Base-by-base conservation (phyloP, 2,113 vertebrate species). In the Scartelaos histophorus region DNA sequence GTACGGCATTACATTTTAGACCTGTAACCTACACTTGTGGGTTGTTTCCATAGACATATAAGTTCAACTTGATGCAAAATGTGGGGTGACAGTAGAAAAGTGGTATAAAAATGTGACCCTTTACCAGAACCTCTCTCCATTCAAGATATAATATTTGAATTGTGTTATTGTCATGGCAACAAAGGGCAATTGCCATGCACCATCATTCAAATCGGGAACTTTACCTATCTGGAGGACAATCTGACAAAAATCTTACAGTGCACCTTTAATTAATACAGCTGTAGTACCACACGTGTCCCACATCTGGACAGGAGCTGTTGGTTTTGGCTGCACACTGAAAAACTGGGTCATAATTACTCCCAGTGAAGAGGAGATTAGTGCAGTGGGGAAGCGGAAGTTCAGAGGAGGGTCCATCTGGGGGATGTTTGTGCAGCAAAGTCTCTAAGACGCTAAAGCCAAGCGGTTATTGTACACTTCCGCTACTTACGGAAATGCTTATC, bases 271-370 rank as follows among this genome's bases (percentile, higher is more conserved):
- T 17, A 61, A 61, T 5, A 61, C 15, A 29, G 29, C 29, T 3
- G 5, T 29, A 69, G 57, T 71, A 46, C 54, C 35, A 43, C 46
- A 70, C 67, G 66, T 46, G 49, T 49, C 46, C 4, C 45, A 67
- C 87, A 89, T 87, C 81, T 89, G 85, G 84, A 77, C 64, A 64
- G 64, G 85, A 73, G 67, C 13, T 80, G 80, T 86, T 91, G 87
- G 79, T 88, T 89, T 85, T 88, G 82, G 69, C 80, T 76, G 83
- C 76, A 71, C 85, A 76, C 78, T 80, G 79, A 85, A 82, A 82
- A 66, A 85, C 76, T 80, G 67, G 67, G 74, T 62, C 69, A 70
- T 87, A 80, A 89, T 91, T 74, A 70, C 75, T 68, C 66, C 61
- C 83, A 88, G 66, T 56, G 73, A 87, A 75, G 85, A 79, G 74